These are phyloP conservation scores for Clarias magur DNA, from an alignment of 2,113 vertebrate genomes.

Conservation along the genomic window DNA sequence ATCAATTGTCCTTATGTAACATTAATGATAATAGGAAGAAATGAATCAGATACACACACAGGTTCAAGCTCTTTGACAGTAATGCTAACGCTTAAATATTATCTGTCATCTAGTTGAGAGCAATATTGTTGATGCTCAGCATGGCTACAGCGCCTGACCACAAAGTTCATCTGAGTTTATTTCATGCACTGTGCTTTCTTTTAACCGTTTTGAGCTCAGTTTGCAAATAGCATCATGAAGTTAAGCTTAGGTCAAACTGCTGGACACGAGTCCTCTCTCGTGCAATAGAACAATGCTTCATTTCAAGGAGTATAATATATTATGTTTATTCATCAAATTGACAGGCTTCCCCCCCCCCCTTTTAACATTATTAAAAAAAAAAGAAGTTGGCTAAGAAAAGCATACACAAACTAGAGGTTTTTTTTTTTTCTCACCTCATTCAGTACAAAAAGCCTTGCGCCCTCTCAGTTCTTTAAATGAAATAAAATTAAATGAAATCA, in stretches of 20 bases:
- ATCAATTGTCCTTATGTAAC: conserved; percentile 5
- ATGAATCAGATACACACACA: conserved; percentile 22
- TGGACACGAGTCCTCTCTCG: background rate
- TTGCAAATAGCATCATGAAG: background rate
- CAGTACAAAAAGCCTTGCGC: no score
- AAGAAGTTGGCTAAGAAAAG: no score
- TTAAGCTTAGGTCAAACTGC: background rate
- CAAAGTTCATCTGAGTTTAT: conserved; percentile 6
- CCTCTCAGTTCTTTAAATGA: no score
- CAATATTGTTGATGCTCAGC: conserved; percentile 7
- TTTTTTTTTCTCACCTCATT: background rate
- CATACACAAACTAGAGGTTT: no score
- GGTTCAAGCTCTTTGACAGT: background rate
- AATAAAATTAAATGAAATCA: no score
- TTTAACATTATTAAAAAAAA: background rate
- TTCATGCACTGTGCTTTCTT: background rate
- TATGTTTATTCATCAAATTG: background rate
- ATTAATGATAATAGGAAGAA: conserved; percentile 18
- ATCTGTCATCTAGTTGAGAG: conserved; percentile 27
- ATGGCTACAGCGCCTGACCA: background rate
- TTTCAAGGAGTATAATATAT: background rate
- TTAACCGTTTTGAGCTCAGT: background rate
- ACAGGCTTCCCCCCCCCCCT: no score
- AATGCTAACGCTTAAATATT: background rate
- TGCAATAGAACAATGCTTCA: background rate